These are phyloP conservation scores for Penelope pileata DNA, from an alignment of 2,113 vertebrate genomes.

Conservation along the genomic window DNA sequence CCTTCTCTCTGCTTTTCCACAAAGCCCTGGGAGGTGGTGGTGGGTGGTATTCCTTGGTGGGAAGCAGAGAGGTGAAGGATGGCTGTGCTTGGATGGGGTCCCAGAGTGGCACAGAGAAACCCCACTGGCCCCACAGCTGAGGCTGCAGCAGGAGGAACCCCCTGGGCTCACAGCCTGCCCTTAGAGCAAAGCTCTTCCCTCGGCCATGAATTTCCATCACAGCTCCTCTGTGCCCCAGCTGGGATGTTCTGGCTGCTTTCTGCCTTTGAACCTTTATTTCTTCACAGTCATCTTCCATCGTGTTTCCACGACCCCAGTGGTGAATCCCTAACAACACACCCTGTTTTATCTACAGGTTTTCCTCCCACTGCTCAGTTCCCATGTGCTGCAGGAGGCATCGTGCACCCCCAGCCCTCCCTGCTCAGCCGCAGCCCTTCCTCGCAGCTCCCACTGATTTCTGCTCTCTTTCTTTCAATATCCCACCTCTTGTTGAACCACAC, in stretches of 20 bases:
- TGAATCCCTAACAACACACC: neutral
- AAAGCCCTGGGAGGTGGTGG: neutral
- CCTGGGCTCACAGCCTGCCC: accelerated
- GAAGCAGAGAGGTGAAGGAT: neutral
- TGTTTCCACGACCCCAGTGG: neutral
- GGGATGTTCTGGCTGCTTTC: neutral
- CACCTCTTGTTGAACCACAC: conserved; percentile 48
- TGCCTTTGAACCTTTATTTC: neutral
- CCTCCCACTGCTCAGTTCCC: neutral
- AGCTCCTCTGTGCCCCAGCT: neutral
- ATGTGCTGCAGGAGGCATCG: neutral
- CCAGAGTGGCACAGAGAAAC: neutral
- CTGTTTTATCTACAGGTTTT: neutral
- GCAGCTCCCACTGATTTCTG: conserved; percentile 41
- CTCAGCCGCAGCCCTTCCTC: neutral
- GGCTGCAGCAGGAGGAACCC: neutral
- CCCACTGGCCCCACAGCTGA: neutral
- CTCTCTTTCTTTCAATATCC: conserved; percentile 27
- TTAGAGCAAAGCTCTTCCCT: neutral
- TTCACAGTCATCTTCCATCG: neutral
- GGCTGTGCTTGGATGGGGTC: neutral
- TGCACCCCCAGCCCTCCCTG: neutral
- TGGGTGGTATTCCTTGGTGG: neutral
- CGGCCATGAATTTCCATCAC: accelerated
- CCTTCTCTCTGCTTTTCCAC: neutral